Evolutionary conservation across 2,888 invertebrate genomes (phyloP).

Genomic region (Tipula helvola): DNA sequence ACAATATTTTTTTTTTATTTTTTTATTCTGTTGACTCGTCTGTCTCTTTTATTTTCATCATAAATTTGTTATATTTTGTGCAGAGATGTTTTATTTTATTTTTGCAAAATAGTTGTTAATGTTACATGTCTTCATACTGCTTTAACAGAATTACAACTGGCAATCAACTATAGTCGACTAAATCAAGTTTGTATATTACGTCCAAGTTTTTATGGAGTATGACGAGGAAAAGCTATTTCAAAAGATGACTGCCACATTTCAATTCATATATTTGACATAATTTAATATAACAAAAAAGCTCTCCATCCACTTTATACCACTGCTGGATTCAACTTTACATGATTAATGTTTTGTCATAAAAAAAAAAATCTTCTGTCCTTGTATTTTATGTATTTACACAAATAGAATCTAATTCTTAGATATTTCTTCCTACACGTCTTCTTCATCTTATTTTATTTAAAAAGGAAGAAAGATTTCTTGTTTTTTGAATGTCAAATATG

Average conservation of each 20-base stretch:
- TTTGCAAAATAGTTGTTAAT: background rate
- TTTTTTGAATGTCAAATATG: constrained; percentile 4
- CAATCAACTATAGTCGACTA: background rate
- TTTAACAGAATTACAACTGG: background rate
- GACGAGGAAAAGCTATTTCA: background rate
- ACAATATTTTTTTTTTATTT: background rate
- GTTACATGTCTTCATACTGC: background rate
- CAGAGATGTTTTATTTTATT: background rate
- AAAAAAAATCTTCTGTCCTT: background rate
- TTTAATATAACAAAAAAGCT: background rate
- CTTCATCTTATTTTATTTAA: background rate
- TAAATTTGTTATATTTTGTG: background rate
- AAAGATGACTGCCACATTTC: background rate
- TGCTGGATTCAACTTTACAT: background rate
- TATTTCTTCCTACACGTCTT: background rate
- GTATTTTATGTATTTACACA: background rate
- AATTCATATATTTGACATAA: background rate
- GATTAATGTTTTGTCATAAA: background rate
- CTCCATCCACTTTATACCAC: background rate
- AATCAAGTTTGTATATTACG: background rate
- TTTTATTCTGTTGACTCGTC: background rate
- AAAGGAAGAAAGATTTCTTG: background rate
- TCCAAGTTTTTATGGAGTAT: background rate
- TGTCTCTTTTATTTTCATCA: background rate
- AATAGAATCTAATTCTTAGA: background rate